A percentile compares a stretch with the other conserved stretches of the same genome.
phyloP scores from a whole-genome alignment of 1,140 invertebrate species.

The Drosophila malerkotliana region DNA sequence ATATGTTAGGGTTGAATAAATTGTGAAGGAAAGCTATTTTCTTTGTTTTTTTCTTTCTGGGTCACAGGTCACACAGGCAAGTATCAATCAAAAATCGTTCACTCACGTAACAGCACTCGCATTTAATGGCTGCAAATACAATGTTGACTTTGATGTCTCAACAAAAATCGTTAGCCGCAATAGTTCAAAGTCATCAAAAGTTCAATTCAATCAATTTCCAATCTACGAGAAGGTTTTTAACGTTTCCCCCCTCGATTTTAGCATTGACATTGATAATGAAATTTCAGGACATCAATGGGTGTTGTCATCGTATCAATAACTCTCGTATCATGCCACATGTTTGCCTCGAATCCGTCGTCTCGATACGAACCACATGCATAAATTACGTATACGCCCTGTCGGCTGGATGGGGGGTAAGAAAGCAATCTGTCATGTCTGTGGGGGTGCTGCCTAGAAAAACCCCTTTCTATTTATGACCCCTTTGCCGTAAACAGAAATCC shows the following conservation, averaged over 20 bases:
- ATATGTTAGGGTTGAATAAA: conserved; percentile 15
- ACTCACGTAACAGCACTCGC: conserved; percentile 19
- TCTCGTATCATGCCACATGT: conserved; percentile 28
- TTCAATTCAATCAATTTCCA: conserved; percentile 81
- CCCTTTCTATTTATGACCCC: conserved; percentile 23
- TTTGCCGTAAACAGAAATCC: conserved; percentile 3
- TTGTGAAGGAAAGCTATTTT: neutral
- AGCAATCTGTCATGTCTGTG: conserved; percentile 54
- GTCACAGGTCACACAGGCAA: conserved; percentile 27
- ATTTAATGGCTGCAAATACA: conserved; percentile 39
- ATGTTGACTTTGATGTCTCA: conserved; percentile 65
- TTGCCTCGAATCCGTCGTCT: neutral
- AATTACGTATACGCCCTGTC: conserved; percentile 38
- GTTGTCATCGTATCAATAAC: conserved; percentile 58
- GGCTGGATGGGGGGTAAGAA: conserved; percentile 5
- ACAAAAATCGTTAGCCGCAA: conserved; percentile 25
- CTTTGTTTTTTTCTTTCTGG: conserved; percentile 28
- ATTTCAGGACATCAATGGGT: conserved; percentile 55
- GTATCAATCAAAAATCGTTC: conserved; percentile 34
- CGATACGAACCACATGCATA: conserved; percentile 43
- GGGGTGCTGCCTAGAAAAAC: conserved; percentile 26
- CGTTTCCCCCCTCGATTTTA: conserved; percentile 4
- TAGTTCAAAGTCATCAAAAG: conserved; percentile 76
- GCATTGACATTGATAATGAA: conserved; percentile 80
- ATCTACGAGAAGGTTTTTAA: conserved; percentile 30